Conservation (phyloP, 2,797 vertebrate species). For the Lepidocolaptes lacrymiger region DNA sequence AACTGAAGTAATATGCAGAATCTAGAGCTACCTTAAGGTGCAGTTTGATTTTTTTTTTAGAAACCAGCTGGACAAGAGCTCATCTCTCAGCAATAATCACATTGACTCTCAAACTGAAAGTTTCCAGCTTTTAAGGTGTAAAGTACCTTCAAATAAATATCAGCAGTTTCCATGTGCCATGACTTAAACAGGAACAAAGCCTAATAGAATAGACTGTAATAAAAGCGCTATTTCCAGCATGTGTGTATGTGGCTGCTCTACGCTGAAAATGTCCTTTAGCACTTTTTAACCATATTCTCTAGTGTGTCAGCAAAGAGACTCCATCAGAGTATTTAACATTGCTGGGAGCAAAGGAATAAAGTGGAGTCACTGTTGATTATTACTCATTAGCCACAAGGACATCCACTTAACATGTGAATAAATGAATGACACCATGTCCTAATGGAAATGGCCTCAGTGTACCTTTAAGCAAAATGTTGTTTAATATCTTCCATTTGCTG, state of each 20-base stretch:
- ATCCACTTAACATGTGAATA: constrained; percentile 86
- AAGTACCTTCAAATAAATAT: constrained; percentile 30
- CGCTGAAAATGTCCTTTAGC: constrained; percentile 69
- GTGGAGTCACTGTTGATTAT: constrained; percentile 89
- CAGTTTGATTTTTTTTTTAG: not conserved
- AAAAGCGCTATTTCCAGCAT: constrained; percentile 38
- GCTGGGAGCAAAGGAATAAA: constrained; percentile 84
- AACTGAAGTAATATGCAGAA: not conserved
- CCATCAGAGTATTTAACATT: constrained; percentile 81
- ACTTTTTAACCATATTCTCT: constrained; percentile 74
- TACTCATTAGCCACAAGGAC: constrained; percentile 91
- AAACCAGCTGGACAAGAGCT: not conserved
- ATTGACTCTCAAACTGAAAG: not conserved
- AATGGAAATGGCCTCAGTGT: constrained; percentile 82
- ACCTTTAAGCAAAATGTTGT: constrained; percentile 87
- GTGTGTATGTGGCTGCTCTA: not conserved
- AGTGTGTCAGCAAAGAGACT: constrained; percentile 74
- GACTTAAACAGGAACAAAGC: constrained; percentile 50
- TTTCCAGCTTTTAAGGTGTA: not conserved
- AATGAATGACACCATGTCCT: constrained; percentile 84
- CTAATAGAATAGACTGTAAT: constrained; percentile 22
- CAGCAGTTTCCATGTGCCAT: not conserved
- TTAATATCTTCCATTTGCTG: constrained; percentile 88
- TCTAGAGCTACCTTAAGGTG: not conserved
- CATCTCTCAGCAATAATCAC: not conserved